Evolutionary conservation across 2,888 invertebrate species (phyloP).

Genomic region (Myathropa florea): DNA sequence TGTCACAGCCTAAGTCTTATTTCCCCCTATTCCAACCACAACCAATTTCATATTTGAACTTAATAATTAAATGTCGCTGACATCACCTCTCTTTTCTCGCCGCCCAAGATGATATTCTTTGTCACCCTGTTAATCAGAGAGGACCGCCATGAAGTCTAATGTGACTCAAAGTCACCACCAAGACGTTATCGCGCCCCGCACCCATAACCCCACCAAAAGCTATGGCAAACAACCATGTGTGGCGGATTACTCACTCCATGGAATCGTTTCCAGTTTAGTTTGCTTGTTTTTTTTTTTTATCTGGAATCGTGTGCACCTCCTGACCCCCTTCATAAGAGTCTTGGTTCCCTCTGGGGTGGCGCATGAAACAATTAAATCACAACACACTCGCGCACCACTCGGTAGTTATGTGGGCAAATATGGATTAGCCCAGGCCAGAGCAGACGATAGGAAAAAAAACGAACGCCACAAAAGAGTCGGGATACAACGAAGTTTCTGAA

Average conservation of each 20-base stretch:
- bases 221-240: conserved; percentile 16
- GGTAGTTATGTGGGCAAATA: conserved; percentile 16
- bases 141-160: conserved; percentile 50
- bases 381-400: conserved; percentile 18
- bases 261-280: conserved; percentile 48
- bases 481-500: conserved; percentile 26
- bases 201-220: background rate
- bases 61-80: too few relatives aligned
- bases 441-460: conserved; percentile 8
- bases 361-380: conserved; percentile 51
- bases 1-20: too few relatives aligned
- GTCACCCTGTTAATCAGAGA: conserved; percentile 6
- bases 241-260: conserved; percentile 37
- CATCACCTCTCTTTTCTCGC: too few relatives aligned
- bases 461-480: background rate
- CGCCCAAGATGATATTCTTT: background rate
- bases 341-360: conserved; percentile 1
- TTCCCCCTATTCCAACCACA: too few relatives aligned
- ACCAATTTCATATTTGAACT: too few relatives aligned
- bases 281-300: too few relatives aligned
- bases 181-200: background rate
- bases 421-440: background rate
- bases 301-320: conserved; percentile 20
- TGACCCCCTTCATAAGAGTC: background rate
- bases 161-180: conserved; percentile 16